A percentile compares a stretch with the other conserved stretches of the same genome.
phyloP scores from a whole-genome alignment of 92 coral and sea anemone genomes.

The Porites cylindrica region DNA sequence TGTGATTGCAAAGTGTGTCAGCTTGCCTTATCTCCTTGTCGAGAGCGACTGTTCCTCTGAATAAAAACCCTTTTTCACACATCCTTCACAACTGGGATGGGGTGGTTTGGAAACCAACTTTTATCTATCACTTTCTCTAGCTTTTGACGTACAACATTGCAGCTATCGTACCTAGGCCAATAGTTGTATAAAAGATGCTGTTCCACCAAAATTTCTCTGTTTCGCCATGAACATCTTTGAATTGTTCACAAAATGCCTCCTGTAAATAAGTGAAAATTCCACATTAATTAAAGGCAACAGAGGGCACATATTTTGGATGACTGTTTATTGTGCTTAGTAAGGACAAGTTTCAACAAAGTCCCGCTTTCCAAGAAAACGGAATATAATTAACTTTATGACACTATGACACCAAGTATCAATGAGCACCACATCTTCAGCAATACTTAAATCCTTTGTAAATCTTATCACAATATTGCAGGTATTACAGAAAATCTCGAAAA shows the following conservation, averaged over 20 bases:
- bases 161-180: slow-evolving; percentile 89
- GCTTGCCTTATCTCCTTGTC: not conserved
- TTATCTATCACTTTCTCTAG: not conserved
- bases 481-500: not conserved
- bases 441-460: not conserved
- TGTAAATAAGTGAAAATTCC: slow-evolving; percentile 36
- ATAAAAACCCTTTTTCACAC: not conserved
- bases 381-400: not conserved
- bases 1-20: not conserved
- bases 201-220: slow-evolving; percentile 92
- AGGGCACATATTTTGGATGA: not conserved
- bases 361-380: not conserved
- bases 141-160: slow-evolving; percentile 71
- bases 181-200: slow-evolving; percentile 83
- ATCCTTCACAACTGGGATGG: slow-evolving; percentile 16
- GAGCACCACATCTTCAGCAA: not conserved
- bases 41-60: not conserved
- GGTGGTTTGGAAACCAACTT: not conserved
- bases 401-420: not conserved
- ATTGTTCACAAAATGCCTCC: slow-evolving; percentile 92
- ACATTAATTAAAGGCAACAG: not conserved
- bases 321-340: not conserved
- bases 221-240: slow-evolving; percentile 81
- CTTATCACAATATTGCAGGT: not conserved
- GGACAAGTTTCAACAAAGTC: slow-evolving; percentile 6